Percentiles rank a stretch among this genome's conserved stretches.
phyloP scores from a whole-genome alignment of 2,888 invertebrate species.

The Ditula angustiorana region DNA sequence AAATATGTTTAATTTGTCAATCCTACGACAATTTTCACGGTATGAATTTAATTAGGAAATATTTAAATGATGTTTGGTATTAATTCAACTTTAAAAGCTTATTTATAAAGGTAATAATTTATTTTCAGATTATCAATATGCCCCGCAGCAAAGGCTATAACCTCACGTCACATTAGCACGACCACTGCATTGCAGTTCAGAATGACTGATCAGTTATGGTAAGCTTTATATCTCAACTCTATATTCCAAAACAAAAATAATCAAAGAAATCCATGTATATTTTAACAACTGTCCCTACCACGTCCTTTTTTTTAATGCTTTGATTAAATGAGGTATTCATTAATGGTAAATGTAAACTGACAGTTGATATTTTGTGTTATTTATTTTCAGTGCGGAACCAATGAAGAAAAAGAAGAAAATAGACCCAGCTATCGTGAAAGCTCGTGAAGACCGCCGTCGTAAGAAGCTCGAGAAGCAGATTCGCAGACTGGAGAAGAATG shows the following conservation, averaged over 20 bases:
- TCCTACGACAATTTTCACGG: constrained; percentile 73
- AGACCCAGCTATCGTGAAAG: constrained; percentile 92
- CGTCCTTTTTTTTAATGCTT: too few relatives aligned
- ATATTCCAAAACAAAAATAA: too few relatives aligned
- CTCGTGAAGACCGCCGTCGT: constrained; percentile 92
- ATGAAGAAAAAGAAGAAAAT: constrained; percentile 95
- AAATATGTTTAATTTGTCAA: constrained; percentile 62
- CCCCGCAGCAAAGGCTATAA: constrained; percentile 54
- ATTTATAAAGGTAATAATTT: neutral
- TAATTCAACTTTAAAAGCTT: neutral
- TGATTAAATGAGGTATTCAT: too few relatives aligned
- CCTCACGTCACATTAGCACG: constrained; percentile 61
- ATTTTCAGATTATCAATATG: constrained; percentile 67
- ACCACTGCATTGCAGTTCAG: constrained; percentile 67
- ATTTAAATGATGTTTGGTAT: neutral
- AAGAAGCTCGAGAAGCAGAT: constrained; percentile 96
- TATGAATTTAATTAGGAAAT: constrained; percentile 40
- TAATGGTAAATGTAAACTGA: too few relatives aligned
- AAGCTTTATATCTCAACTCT: too few relatives aligned
- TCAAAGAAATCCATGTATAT: too few relatives aligned
- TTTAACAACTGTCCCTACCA: too few relatives aligned
- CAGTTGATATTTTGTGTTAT: too few relatives aligned
- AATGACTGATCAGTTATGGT: constrained; percentile 76
- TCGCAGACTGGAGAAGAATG: constrained; percentile 91
- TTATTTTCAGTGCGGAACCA: constrained; percentile 90